Percentiles rank a stretch among this genome's conserved stretches.
phyloP scores from a whole-genome alignment of 2,113 vertebrate species.

The Chlorodrepanis virens region DNA sequence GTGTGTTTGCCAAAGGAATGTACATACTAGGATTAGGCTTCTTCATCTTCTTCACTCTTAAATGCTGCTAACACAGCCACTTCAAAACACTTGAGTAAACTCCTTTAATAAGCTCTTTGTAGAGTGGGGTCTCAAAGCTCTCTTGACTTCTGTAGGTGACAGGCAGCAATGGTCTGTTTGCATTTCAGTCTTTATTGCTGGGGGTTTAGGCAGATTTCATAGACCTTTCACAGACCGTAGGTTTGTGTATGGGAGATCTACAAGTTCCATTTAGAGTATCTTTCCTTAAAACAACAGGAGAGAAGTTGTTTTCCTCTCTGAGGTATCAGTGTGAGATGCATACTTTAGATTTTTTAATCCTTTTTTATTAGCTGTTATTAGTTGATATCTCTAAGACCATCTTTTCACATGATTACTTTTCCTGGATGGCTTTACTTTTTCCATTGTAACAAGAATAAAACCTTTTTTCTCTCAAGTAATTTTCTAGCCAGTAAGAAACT shows the following conservation, averaged over 20 bases:
- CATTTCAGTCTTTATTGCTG: neutral
- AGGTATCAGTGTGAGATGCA: neutral
- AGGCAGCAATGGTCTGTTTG: neutral
- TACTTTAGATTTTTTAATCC: slow-evolving; percentile 13
- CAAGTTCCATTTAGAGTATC: neutral
- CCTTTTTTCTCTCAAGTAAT: slow-evolving; percentile 50
- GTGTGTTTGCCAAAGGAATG: neutral
- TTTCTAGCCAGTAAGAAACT: slow-evolving; percentile 45
- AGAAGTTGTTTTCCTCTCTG: neutral
- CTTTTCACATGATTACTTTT: slow-evolving; percentile 59
- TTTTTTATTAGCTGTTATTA: slow-evolving; percentile 19
- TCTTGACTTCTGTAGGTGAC: neutral
- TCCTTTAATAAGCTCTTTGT: neutral
- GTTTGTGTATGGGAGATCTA: neutral
- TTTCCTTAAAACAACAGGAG: neutral
- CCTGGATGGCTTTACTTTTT: slow-evolving; percentile 56
- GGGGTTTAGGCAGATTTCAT: neutral
- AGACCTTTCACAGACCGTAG: neutral
- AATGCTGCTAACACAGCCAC: neutral
- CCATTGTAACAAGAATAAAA: slow-evolving; percentile 52
- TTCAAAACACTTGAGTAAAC: neutral
- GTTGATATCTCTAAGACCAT: slow-evolving; percentile 53
- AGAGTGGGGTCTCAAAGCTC: neutral
- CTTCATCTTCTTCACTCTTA: neutral
- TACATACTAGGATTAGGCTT: neutral